Evolutionary conservation across 2,113 vertebrate genomes (phyloP).

Genomic region (Barnardius zonarius): DNA sequence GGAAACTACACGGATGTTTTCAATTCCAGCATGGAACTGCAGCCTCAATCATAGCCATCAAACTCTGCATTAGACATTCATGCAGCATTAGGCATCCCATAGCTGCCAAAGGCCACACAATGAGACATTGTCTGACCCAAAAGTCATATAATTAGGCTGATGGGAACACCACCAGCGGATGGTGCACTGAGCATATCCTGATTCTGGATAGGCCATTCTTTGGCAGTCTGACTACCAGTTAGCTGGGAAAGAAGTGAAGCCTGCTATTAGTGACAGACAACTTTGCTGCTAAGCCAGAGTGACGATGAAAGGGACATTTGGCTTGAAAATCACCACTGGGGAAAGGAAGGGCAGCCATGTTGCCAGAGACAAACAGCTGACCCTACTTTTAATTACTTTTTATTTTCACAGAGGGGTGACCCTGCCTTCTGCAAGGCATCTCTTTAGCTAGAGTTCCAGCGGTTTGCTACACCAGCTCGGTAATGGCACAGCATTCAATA

Average conservation of each 20-base stretch:
- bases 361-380: not conserved
- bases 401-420: not conserved
- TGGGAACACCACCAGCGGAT: conserved; percentile 34
- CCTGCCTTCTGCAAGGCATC: not conserved
- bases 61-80: conserved; percentile 60
- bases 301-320: not conserved
- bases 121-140: conserved; percentile 58
- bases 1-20: conserved; percentile 55
- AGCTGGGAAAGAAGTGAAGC: conserved; percentile 40
- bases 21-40: conserved; percentile 12
- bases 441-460: not conserved
- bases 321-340: not conserved
- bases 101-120: conserved; percentile 63
- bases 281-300: not conserved
- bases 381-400: not conserved
- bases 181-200: conserved; percentile 38
- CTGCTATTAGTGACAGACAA: not conserved
- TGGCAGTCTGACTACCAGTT: conserved; percentile 40
- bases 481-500: not conserved
- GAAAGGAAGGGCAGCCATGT: not conserved
- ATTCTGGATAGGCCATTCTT: conserved; percentile 36
- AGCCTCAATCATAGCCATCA: conserved; percentile 10
- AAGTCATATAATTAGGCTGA: conserved; percentile 61
- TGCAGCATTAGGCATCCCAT: not conserved
- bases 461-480: not conserved